Conservation (phyloP, 2,888 invertebrate species). For the Cotesia congregata region DNA sequence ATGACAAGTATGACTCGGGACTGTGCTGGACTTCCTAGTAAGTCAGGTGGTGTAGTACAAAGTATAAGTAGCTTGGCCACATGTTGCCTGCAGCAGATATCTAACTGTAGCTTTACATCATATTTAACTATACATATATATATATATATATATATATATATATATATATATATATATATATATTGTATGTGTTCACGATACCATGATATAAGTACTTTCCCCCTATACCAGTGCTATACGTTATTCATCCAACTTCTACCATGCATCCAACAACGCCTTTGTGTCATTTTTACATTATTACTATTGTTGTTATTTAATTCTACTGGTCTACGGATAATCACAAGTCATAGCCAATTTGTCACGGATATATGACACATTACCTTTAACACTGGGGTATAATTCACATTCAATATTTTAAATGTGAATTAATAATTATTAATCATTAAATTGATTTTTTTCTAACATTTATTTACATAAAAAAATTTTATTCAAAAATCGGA, state of each 20-base stretch:
- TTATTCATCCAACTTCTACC: neutral
- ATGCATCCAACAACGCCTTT: neutral
- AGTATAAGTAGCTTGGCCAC: constrained; percentile 52
- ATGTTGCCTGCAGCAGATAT: constrained; percentile 47
- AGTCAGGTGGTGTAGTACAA: neutral
- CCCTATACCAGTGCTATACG: neutral
- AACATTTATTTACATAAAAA: too few relatives aligned
- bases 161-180: neutral
- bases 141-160: too few relatives aligned
- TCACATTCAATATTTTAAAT: neutral
- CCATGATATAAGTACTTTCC: constrained; percentile 6
- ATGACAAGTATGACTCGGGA: constrained; percentile 50
- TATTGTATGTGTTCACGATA: neutral
- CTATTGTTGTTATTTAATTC: neutral
- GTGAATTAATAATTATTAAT: too few relatives aligned
- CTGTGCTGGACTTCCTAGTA: neutral
- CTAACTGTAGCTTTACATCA: constrained; percentile 53
- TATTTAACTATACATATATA: neutral
- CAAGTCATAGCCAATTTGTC: constrained; percentile 24
- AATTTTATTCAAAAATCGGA: too few relatives aligned
- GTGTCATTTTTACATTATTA: constrained; percentile 2
- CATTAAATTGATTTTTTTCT: too few relatives aligned
- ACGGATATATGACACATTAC: constrained; percentile 11
- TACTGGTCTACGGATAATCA: constrained; percentile 20
- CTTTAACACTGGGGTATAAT: neutral